Conservation (phyloP, 2,888 invertebrate species). For the Odiellus spinosus region DNA sequence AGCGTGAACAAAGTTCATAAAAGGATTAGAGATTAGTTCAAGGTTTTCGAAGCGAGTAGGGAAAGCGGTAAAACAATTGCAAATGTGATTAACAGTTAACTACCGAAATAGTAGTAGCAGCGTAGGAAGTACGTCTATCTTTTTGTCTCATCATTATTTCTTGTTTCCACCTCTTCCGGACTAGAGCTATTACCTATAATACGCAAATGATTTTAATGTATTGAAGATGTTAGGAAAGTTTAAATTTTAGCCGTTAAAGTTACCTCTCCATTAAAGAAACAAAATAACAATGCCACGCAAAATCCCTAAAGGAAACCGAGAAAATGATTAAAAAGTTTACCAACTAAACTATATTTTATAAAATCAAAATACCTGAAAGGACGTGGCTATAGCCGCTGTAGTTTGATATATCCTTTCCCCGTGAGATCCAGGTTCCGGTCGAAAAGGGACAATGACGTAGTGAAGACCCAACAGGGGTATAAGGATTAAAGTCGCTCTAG, state of each 20-base stretch:
- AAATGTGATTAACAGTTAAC: too few relatives aligned
- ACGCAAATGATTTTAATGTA: too few relatives aligned
- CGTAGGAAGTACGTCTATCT: conserved; percentile 17
- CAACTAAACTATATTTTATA: too few relatives aligned
- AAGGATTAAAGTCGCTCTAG: conserved; percentile 64
- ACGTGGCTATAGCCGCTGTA: conserved; percentile 65
- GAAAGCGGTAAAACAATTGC: too few relatives aligned
- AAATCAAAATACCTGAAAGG: conserved; percentile 61
- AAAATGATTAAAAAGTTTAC: background rate
- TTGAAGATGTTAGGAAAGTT: too few relatives aligned
- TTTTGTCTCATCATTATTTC: conserved; percentile 17
- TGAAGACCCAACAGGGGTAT: conserved; percentile 81
- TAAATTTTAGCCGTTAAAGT: too few relatives aligned
- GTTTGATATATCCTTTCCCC: conserved; percentile 49
- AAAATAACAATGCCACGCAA: conserved; percentile 77
- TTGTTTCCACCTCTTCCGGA: conserved; percentile 22
- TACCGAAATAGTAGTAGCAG: conserved; percentile 22
- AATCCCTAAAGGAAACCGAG: conserved; percentile 51
- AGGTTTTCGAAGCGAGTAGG: too few relatives aligned
- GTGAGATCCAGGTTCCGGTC: conserved; percentile 44
- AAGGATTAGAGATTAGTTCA: too few relatives aligned
- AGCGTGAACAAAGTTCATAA: too few relatives aligned
- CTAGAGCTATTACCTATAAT: conserved; percentile 22
- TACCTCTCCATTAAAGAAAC: conserved; percentile 91
- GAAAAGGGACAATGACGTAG: conserved; percentile 71